Evolutionary conservation across 1,140 invertebrate genomes (phyloP), one percentile per base, ranked within the genome.

Genomic region (Caenorhabditis latens): DNA sequence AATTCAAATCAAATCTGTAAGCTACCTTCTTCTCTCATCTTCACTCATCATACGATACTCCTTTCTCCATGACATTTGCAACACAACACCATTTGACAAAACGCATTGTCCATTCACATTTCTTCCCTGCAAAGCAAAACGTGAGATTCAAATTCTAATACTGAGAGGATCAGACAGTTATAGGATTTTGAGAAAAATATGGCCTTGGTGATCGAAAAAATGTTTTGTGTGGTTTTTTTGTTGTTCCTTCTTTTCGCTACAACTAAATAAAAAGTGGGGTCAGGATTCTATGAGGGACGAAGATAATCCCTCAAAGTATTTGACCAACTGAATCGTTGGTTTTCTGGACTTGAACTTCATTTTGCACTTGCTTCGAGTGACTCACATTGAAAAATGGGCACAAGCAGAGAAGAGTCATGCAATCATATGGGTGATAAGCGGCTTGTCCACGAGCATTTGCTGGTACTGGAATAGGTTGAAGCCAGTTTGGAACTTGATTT

Each of bases 11-110:
- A 32, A 65, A 50, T 48, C 13, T 58, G 32, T 9, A 53, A 21
- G 16, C 24, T 16, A 87, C 83, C 90, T 87, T 7, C 86, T 71
- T 79, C 93, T 87, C 87, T 94, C 93, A 19, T 92, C 88, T 46
- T 93, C 92, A 2, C 90, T 93, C 87, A 94, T 87, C 90, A 92
- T 92, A 48, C 93, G 88, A 89, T 93, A 93, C 88, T 94, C 93
- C 91, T 87, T 93, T 83, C 92, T 83, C 83, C 71, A 86, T 9
- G 86, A 71, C 86, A 86, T 86, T 43, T 83, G 40, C 75, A 86
- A 71, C 58, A 58, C 43, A n/a, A 83, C 53, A n/a, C 86, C 86
- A 53, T 86, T 86, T 40, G 86, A 61, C 21, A 86, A 57, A 32
- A 86, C 71, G 48, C 86, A 86, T 50, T 86, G 71, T 79, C 71